Conservation (phyloP, 1,140 invertebrate genomes). For the Babylonia areolata region DNA sequence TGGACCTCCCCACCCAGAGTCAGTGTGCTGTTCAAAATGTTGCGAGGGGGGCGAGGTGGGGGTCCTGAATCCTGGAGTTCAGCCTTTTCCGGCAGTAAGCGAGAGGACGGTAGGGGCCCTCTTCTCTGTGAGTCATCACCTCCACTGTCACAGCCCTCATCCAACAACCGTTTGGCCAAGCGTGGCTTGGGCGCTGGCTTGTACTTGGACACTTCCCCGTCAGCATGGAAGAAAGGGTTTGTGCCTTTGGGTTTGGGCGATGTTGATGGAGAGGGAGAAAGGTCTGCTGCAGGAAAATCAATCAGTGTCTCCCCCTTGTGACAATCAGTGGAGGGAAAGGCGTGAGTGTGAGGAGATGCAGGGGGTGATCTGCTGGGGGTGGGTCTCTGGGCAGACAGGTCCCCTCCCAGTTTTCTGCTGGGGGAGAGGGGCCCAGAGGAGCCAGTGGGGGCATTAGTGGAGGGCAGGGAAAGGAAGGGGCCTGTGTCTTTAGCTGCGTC, state of each 20-base stretch:
- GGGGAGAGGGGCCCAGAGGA: conserved; percentile 26
- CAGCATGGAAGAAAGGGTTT: conserved; percentile 25
- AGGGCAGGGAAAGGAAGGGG: conserved; percentile 31
- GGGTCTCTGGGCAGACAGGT: conserved; percentile 1
- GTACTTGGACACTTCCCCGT: not conserved
- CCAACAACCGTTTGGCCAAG: not conserved
- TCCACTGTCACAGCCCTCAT: not conserved
- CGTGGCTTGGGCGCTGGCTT: conserved; percentile 11
- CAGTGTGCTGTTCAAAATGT: not conserved
- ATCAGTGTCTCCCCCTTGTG: conserved; percentile 45
- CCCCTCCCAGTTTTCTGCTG: conserved; percentile 7
- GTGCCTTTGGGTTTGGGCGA: conserved; percentile 10
- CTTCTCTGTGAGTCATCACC: not conserved
- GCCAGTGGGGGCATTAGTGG: not conserved
- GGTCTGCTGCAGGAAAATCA: conserved; percentile 39
- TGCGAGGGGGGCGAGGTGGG: not conserved
- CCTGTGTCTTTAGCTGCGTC: conserved; percentile 37
- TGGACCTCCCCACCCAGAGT: not conserved
- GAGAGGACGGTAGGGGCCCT: not conserved
- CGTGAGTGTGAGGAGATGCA: conserved; percentile 5
- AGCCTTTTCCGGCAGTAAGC: not conserved
- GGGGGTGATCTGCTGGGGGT: not conserved
- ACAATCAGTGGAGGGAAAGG: not conserved
- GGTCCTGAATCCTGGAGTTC: not conserved
- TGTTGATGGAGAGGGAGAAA: conserved; percentile 31